phyloP scores from a whole-genome alignment of 2,113 vertebrate genomes.

The Laticauda laticaudata region DNA sequence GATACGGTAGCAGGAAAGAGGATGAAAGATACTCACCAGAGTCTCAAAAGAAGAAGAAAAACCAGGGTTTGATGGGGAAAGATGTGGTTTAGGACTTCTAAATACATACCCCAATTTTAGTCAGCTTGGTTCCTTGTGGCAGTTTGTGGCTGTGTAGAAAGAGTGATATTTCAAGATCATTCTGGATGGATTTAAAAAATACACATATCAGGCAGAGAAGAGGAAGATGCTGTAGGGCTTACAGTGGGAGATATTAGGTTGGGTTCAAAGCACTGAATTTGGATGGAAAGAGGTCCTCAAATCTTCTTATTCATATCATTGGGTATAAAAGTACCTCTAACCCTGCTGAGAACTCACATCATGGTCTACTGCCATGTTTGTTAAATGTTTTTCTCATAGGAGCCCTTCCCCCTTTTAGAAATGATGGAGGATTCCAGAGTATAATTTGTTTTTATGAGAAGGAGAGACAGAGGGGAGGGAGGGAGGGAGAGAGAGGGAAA shows the following conservation, averaged over 20 bases:
- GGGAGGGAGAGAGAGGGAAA: too few species aligned
- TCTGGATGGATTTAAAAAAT: background rate
- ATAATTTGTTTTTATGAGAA: background rate
- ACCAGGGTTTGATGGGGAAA: background rate
- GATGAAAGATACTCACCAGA: background rate
- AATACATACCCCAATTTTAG: constrained; percentile 15
- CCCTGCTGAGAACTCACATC: background rate
- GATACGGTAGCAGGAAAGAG: background rate
- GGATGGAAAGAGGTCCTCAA: background rate
- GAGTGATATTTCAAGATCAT: background rate
- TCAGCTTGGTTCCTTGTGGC: background rate
- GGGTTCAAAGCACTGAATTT: too few species aligned
- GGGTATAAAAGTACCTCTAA: background rate
- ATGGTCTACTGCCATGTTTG: background rate
- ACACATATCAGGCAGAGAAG: background rate
- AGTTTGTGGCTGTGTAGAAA: constrained; percentile 30
- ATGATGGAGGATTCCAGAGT: background rate
- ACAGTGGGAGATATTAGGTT: background rate
- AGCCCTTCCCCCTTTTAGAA: background rate
- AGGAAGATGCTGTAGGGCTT: background rate
- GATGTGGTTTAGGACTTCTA: background rate
- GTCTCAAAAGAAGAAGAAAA: background rate
- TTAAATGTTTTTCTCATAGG: background rate
- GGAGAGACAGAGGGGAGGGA: too few species aligned
- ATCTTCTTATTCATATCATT: too few species aligned